Conservation (phyloP, 2,888 invertebrate species). For the Perdita meconis region DNA sequence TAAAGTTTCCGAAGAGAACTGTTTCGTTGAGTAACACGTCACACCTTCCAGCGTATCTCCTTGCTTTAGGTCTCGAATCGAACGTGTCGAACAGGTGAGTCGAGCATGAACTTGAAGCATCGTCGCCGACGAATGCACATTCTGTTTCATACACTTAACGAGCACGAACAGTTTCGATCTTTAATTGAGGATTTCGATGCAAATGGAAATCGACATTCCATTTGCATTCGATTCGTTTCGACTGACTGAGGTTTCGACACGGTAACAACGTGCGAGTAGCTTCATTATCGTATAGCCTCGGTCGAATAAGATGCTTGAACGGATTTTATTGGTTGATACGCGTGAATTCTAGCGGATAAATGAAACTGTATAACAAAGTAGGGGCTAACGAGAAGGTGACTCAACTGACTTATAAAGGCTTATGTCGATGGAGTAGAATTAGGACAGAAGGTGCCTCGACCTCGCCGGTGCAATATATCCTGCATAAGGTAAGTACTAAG, state of each 20-base stretch:
- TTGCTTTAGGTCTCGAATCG: conserved; percentile 8
- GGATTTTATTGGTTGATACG: conserved; percentile 7
- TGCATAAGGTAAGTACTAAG: conserved; percentile 67
- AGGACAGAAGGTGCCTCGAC: conserved; percentile 64
- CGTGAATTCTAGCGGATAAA: conserved; percentile 38
- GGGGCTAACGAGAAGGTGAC: conserved; percentile 67
- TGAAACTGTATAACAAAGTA: conserved; percentile 59
- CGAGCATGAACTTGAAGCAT: conserved; percentile 6
- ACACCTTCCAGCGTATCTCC: neutral
- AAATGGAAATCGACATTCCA: neutral
- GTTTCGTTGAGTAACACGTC: neutral
- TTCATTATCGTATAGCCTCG: neutral
- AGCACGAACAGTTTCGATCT: conserved; percentile 9
- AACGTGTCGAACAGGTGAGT: no score
- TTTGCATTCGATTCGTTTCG: neutral
- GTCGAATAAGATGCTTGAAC: neutral
- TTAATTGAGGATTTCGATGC: neutral
- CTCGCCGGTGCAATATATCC: conserved; percentile 62
- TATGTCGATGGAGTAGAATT: conserved; percentile 61
- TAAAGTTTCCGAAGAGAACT: conserved; percentile 47
- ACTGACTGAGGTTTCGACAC: neutral
- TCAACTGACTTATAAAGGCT: conserved; percentile 68
- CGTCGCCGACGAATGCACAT: conserved; percentile 3
- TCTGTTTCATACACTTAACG: conserved; percentile 7
- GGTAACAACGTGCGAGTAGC: neutral